These are phyloP conservation scores for Exocentrus adspersus DNA, from an alignment of 2,888 invertebrate species.

Conservation along the genomic window DNA sequence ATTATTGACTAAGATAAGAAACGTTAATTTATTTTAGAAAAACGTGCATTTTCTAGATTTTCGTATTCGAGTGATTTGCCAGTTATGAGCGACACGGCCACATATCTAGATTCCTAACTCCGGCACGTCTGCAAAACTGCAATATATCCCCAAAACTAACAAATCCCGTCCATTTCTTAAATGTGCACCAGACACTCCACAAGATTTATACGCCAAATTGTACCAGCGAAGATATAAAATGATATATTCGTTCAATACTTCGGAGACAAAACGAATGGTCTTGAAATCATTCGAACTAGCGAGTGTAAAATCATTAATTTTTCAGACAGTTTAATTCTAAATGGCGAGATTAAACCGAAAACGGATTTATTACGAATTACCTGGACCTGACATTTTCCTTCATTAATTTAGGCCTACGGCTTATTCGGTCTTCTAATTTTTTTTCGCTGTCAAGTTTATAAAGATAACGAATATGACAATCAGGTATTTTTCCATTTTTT, in stretches of 20 bases:
- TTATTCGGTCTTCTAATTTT: no score
- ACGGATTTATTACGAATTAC: constrained; percentile 23
- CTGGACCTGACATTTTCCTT: constrained; percentile 17
- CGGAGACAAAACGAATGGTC: constrained; percentile 35
- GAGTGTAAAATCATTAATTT: constrained; percentile 36
- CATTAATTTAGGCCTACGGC: constrained; percentile 27
- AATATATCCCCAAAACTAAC: neutral
- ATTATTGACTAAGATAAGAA: no score
- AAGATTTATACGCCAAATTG: constrained; percentile 37
- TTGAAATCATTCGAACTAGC: constrained; percentile 27
- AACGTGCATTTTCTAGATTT: no score
- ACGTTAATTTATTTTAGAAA: no score
- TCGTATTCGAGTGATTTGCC: neutral
- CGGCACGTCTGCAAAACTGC: constrained; percentile 5
- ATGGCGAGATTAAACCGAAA: constrained; percentile 21
- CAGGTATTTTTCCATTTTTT: no score
- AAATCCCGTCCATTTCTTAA: constrained; percentile 25
- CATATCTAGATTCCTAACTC: neutral
- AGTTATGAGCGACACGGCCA: neutral
- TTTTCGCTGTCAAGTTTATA: no score
- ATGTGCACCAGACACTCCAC: constrained; percentile 35
- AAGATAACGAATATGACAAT: no score
- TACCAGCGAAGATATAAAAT: constrained; percentile 33
- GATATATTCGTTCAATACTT: constrained; percentile 33
- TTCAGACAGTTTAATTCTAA: constrained; percentile 35